Base-by-base conservation (phyloP, 2,113 vertebrate species). In the Eretmochelys imbricata region DNA sequence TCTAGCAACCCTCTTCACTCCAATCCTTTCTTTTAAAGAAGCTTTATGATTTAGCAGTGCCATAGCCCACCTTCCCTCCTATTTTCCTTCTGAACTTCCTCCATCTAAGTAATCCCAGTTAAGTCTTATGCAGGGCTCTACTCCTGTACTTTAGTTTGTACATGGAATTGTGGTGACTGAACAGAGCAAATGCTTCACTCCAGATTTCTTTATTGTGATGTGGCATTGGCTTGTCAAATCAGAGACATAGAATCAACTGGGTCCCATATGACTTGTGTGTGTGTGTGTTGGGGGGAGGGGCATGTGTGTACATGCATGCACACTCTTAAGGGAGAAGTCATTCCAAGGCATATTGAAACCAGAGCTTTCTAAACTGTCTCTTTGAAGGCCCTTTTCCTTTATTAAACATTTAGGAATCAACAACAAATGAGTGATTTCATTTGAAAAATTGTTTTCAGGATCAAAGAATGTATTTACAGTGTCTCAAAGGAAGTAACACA, bases 1-100 rank as follows among this genome's bases (percentile, higher is more conserved):
- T 97, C 97, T 97, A 96, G 96, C 95, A 98, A 97, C 94, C 81
- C 46, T 59, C 22, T 89, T 65, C 81, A 76, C 48, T 87, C 42
- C 75, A 82, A 54, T 80, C n/a, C 9, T 57, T 85, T 8, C 4
- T 79, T 94, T 90, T 90, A 53, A 78, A 1, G 0, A 46, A 0
- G 0, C 46, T 96, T 88, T 88, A 85, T 76, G 92, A 91, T 51
- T 93, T 88, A 81, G 24, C 31, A 80, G 42, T 94, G 59, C 65
- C 54, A 88, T 57, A 82, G 85, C 42, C 12, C 81, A 91, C 8
- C 55, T 82, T 92, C 91, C 79, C 24, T 49, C 59, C 5, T 85
- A 42, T 96, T 94, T 53, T 93, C 6, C 84, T 95, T 6, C 78
- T 88, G 46, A 96, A 88, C 35, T 51, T 93, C 78, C 31, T 85